Percentiles rank a stretch among this genome's conserved stretches.
These are phyloP conservation scores for Xanthia togata DNA, from an alignment of 2,888 invertebrate species.

Conservation along the genomic window DNA sequence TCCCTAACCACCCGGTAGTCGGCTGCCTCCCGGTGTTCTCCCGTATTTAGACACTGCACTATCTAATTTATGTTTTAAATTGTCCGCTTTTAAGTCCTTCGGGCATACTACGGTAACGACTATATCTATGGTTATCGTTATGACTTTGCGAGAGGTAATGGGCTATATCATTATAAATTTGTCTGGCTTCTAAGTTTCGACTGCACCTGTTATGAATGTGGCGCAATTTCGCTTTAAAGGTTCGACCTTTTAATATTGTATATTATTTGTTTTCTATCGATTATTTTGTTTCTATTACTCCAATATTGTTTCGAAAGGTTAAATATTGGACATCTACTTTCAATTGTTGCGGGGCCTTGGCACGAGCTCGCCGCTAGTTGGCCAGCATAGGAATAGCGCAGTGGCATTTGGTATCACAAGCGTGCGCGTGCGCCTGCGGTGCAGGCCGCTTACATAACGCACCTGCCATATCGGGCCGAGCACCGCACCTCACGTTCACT, in stretches of 20 bases:
- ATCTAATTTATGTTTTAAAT: constrained; percentile 90
- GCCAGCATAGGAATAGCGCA: constrained; percentile 82
- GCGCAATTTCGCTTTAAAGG: constrained; percentile 75
- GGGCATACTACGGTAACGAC: constrained; percentile 79
- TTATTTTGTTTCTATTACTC: constrained; percentile 65
- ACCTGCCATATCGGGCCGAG: constrained; percentile 89
- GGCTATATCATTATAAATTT: constrained; percentile 86
- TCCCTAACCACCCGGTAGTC: constrained; percentile 88
- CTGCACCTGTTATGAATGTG: constrained; percentile 79
- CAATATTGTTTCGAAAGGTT: constrained; percentile 76
- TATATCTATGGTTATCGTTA: constrained; percentile 85
- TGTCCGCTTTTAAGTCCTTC: constrained; percentile 83
- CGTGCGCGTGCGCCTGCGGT: constrained; percentile 76
- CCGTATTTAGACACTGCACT: constrained; percentile 89
- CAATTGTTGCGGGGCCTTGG: constrained; percentile 86
- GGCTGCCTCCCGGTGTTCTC: constrained; percentile 85
- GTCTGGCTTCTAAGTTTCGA: constrained; percentile 78
- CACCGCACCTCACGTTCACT: constrained; percentile 88
- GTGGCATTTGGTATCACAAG: constrained; percentile 83
- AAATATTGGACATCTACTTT: constrained; percentile 82
- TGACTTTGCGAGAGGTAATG: constrained; percentile 81
- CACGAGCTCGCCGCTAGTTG: constrained; percentile 75
- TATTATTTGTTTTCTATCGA: constrained; percentile 69
- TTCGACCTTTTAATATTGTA: constrained; percentile 70
- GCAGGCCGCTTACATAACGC: constrained; percentile 87